These are phyloP conservation scores for Drosophila pegasa DNA, from an alignment of 2,888 invertebrate genomes.

Conservation along the genomic window DNA sequence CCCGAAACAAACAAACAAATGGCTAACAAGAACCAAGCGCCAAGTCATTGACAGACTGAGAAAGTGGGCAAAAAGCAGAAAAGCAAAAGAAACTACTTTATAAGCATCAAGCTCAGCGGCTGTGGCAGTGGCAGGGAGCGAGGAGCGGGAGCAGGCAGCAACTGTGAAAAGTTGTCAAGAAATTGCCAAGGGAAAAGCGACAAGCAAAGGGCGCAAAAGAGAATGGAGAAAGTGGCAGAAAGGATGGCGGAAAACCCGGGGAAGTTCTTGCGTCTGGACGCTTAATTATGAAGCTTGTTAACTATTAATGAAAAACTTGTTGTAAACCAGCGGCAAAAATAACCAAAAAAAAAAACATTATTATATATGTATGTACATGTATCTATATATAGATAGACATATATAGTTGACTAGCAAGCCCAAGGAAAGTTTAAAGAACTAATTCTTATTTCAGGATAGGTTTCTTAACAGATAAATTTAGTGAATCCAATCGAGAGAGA, in stretches of 20 bases:
- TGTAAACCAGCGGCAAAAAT: conserved; percentile 51
- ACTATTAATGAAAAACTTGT: conserved; percentile 79
- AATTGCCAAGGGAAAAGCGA: conserved; percentile 46
- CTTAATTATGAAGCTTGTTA: conserved; percentile 80
- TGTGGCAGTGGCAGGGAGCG: too few relatives aligned
- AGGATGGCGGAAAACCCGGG: conserved; percentile 21
- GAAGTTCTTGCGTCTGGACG: conserved; percentile 53
- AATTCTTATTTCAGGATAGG: conserved; percentile 19
- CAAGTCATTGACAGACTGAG: conserved; percentile 62
- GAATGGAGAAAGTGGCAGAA: conserved; percentile 4
- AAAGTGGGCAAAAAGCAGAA: conserved; percentile 12
- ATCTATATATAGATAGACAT: neutral
- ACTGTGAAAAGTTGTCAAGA: conserved; percentile 26
- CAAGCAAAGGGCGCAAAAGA: conserved; percentile 16
- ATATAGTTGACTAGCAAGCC: conserved; percentile 25
- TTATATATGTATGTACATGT: neutral
- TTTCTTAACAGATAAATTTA: too few relatives aligned
- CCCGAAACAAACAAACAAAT: conserved; percentile 50
- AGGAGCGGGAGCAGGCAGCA: conserved; percentile 15
- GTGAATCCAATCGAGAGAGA: too few relatives aligned
- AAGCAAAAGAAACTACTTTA: conserved; percentile 53
- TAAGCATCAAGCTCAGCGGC: conserved; percentile 42
- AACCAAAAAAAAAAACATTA: conserved; percentile 25
- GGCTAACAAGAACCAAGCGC: conserved; percentile 41
- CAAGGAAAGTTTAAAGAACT: conserved; percentile 4